phyloP scores from a whole-genome alignment of 2,888 invertebrate species.

The Andrena dorsata region DNA sequence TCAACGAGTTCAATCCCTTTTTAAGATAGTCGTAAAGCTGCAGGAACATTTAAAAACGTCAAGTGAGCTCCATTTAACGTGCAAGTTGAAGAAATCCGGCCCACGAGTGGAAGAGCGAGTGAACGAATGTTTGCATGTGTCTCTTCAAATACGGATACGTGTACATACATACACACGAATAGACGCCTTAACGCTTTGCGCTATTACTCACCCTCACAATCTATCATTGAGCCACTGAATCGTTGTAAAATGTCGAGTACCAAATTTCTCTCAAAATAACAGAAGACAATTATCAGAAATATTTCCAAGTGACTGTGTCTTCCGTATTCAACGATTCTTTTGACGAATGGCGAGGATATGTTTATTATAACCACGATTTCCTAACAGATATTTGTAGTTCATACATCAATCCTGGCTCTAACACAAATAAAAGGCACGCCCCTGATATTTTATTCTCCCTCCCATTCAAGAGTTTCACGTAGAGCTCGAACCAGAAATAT shows the following conservation, averaged over 20 bases:
- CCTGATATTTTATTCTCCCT: background rate
- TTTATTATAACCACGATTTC: constrained; percentile 3
- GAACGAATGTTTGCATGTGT: constrained; percentile 51
- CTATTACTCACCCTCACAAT: constrained; percentile 67
- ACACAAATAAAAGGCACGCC: constrained; percentile 14
- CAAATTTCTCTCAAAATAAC: background rate
- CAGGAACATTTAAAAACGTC: too few relatives aligned
- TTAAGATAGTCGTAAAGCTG: too few relatives aligned
- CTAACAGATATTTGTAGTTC: background rate
- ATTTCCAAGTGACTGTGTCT: background rate
- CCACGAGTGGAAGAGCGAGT: constrained; percentile 25
- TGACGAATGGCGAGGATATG: constrained; percentile 8
- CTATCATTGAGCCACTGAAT: constrained; percentile 39
- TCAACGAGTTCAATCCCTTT: too few relatives aligned
- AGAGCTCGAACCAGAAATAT: background rate
- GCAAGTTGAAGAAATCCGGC: constrained; percentile 1
- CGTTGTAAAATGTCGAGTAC: constrained; percentile 52
- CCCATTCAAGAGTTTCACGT: background rate
- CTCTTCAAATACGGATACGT: constrained; percentile 47
- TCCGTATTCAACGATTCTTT: constrained; percentile 2
- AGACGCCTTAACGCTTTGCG: constrained; percentile 76
- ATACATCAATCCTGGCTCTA: background rate
- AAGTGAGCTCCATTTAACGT: background rate
- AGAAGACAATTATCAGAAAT: background rate
- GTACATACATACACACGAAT: constrained; percentile 55